phyloP scores from a whole-genome alignment of 2,797 vertebrate species.

The Phalloptychus januarius region DNA sequence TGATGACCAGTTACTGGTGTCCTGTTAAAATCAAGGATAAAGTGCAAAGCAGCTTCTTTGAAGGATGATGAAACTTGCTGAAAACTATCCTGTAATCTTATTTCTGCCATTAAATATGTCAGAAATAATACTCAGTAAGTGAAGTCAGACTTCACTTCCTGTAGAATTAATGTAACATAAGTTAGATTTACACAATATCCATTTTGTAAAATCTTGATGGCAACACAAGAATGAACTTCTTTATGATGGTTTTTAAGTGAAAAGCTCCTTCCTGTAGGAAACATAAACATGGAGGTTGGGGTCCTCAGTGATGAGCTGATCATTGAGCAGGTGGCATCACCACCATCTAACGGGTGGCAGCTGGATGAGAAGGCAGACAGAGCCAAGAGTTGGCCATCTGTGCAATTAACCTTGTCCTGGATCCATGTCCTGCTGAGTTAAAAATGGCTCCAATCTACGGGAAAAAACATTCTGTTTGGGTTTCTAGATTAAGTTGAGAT shows the following conservation, averaged over 20 bases:
- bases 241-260: not conserved
- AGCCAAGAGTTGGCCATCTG: not conserved
- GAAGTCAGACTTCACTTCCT: not conserved
- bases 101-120: not conserved
- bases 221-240: not conserved
- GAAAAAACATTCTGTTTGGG: not conserved
- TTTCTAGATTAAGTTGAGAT: not conserved
- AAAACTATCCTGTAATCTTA: not conserved
- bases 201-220: not conserved
- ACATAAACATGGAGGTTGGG: not conserved
- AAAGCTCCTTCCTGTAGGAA: not conserved
- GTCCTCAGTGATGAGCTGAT: not conserved
- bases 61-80: not conserved
- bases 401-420: slow-evolving; percentile 1
- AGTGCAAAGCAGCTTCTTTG: too few species aligned
- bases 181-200: not conserved
- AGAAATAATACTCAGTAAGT: not conserved
- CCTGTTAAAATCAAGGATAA: not conserved
- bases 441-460: not conserved
- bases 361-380: not conserved
- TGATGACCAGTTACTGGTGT: too few species aligned
- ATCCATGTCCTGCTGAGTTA: not conserved
- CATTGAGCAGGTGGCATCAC: not conserved
- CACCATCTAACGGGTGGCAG: not conserved
- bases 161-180: not conserved